phyloP scores from a whole-genome alignment of 2,113 vertebrate species.

The Sardina pilchardus region DNA sequence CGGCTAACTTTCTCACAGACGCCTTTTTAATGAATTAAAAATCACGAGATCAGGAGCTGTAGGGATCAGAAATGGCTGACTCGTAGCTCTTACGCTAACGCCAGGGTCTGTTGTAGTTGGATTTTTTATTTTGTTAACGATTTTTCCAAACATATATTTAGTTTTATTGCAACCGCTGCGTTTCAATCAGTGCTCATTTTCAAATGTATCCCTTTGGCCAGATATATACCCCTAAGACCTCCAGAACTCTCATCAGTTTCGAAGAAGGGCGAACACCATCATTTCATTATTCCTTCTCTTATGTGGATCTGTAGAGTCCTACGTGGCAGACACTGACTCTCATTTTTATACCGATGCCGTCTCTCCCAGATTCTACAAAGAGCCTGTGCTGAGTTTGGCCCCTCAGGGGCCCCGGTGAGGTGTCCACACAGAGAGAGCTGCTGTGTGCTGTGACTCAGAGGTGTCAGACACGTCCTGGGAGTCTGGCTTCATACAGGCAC shows the following conservation, averaged over 20 bases:
- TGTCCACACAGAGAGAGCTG: background rate
- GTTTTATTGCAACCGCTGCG: background rate
- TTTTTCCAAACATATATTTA: background rate
- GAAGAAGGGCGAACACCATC: background rate
- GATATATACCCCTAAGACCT: background rate
- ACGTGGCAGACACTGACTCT: background rate
- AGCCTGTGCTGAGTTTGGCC: background rate
- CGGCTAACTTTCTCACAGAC: background rate
- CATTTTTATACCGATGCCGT: background rate
- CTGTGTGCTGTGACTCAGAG: background rate
- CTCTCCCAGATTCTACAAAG: background rate
- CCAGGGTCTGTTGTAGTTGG: background rate
- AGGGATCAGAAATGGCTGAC: background rate
- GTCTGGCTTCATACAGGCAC: background rate
- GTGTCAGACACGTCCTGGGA: background rate
- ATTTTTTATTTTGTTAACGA: background rate
- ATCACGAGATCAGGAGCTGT: background rate
- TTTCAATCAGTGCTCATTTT: background rate
- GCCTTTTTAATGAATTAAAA: constrained; percentile 14
- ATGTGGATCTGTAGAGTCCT: background rate
- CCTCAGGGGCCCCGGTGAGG: background rate
- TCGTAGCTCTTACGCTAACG: background rate
- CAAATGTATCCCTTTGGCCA: background rate
- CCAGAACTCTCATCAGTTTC: background rate
- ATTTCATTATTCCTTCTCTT: background rate